phyloP scores from a whole-genome alignment of 2,888 invertebrate species.

The Cataglyphis altisquamis region DNA sequence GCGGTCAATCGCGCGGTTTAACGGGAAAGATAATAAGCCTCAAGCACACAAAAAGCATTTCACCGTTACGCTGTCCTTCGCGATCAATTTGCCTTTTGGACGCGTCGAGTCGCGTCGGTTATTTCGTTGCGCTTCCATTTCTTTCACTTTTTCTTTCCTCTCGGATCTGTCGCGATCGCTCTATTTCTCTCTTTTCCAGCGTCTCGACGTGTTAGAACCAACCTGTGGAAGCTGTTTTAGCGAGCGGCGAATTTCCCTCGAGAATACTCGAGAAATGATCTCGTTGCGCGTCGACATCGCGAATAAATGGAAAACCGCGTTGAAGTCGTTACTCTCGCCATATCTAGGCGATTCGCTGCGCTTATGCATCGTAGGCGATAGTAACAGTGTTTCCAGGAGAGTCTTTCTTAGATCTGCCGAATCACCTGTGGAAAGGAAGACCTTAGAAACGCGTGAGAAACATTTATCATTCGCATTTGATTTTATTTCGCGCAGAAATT shows the following conservation, averaged over 20 bases:
- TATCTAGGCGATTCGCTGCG: conserved; percentile 28
- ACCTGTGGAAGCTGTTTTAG: conserved; percentile 8
- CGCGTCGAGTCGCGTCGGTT: neutral
- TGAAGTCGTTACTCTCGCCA: conserved; percentile 19
- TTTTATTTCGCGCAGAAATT: neutral
- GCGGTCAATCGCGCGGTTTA: conserved; percentile 61
- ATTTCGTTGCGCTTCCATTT: conserved; percentile 48
- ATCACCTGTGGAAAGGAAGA: conserved; percentile 39
- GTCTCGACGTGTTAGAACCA: conserved; percentile 19
- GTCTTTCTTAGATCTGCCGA: conserved; percentile 31
- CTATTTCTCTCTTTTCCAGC: conserved; percentile 6
- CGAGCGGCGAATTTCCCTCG: conserved; percentile 49
- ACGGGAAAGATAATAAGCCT: conserved; percentile 68
- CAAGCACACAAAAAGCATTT: conserved; percentile 51
- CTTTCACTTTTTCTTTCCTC: neutral
- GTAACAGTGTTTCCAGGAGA: conserved; percentile 44
- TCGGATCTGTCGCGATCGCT: conserved; percentile 21
- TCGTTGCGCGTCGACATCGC: neutral
- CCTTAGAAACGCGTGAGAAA: conserved; percentile 36
- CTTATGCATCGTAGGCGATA: conserved; percentile 18
- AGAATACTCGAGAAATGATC: conserved; percentile 50
- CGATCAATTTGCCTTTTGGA: conserved; percentile 64
- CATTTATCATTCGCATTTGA: neutral
- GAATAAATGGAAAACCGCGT: conserved; percentile 37
- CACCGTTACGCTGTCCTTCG: conserved; percentile 65